Evolutionary conservation across 1,140 invertebrate genomes (phyloP).

Genomic region (Drosophila orena): DNA sequence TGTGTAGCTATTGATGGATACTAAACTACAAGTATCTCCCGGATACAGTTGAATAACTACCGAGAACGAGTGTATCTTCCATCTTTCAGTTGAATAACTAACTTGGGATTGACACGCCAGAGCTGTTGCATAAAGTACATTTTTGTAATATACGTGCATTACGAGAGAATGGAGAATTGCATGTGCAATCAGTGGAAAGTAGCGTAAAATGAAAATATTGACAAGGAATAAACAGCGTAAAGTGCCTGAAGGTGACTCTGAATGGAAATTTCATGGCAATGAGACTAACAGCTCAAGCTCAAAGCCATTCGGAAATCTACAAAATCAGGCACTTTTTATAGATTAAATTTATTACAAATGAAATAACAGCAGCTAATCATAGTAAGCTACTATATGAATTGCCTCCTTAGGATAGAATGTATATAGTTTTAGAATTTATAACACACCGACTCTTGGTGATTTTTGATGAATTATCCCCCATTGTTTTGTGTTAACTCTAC

Average conservation of each 20-base stretch:
- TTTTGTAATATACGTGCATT: conserved; percentile 26
- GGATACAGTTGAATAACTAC: conserved; percentile 46
- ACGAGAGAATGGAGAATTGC: conserved; percentile 36
- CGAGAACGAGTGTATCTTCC: conserved; percentile 24
- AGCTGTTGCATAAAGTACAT: conserved; percentile 31
- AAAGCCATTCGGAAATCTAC: conserved; percentile 4
- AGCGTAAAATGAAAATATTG: conserved; percentile 37
- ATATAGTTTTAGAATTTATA: no score
- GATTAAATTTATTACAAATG: background rate
- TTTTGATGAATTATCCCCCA: no score
- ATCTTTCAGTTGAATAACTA: conserved; percentile 36
- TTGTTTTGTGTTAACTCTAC: background rate
- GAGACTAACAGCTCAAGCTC: conserved; percentile 26
- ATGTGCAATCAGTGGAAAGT: conserved; percentile 40
- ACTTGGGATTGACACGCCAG: conserved; percentile 55
- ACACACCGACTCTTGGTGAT: no score
- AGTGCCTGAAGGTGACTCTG: conserved; percentile 29
- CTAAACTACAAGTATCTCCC: conserved; percentile 18
- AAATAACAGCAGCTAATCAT: background rate
- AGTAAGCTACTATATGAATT: no score
- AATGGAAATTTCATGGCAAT: conserved; percentile 7
- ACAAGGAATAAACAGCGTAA: conserved; percentile 24
- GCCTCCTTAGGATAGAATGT: no score
- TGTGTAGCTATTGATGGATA: conserved; percentile 28
- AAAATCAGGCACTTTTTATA: background rate